These are phyloP conservation scores for Stercorarius parasiticus DNA, from an alignment of 2,113 vertebrate species.

Conservation along the genomic window DNA sequence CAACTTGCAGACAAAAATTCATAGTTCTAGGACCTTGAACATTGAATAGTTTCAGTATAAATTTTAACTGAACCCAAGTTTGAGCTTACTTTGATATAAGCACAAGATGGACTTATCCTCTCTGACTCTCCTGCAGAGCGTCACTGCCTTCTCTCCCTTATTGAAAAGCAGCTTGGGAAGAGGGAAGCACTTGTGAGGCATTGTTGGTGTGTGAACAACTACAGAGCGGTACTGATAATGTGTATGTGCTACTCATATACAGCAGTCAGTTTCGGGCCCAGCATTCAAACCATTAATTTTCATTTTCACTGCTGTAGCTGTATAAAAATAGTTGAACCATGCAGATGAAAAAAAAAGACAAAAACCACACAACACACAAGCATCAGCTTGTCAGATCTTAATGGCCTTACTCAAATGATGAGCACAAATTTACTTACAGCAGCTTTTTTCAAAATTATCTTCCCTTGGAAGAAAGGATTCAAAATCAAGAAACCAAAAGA, in stretches of 20 bases:
- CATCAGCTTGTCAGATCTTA: neutral
- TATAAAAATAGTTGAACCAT: neutral
- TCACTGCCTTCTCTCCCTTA: neutral
- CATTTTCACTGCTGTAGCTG: neutral
- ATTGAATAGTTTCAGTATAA: neutral
- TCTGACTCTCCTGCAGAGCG: neutral
- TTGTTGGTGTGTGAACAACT: neutral
- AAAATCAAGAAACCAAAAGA: neutral
- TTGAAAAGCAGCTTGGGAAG: neutral
- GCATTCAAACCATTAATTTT: neutral
- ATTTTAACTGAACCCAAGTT: neutral
- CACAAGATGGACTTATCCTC: neutral
- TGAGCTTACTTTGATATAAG: neutral
- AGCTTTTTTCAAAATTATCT: neutral
- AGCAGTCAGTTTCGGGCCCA: neutral
- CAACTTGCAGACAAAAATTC: neutral
- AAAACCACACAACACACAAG: neutral
- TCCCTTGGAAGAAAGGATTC: neutral
- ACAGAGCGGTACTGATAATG: accelerated
- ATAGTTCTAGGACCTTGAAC: neutral
- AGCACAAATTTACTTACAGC: neutral
- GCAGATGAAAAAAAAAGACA: neutral
- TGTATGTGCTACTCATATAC: neutral
- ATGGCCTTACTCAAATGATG: neutral
- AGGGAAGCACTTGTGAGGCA: neutral